phyloP scores from a whole-genome alignment of 2,888 invertebrate genomes.

The Lepas anatifera region DNA sequence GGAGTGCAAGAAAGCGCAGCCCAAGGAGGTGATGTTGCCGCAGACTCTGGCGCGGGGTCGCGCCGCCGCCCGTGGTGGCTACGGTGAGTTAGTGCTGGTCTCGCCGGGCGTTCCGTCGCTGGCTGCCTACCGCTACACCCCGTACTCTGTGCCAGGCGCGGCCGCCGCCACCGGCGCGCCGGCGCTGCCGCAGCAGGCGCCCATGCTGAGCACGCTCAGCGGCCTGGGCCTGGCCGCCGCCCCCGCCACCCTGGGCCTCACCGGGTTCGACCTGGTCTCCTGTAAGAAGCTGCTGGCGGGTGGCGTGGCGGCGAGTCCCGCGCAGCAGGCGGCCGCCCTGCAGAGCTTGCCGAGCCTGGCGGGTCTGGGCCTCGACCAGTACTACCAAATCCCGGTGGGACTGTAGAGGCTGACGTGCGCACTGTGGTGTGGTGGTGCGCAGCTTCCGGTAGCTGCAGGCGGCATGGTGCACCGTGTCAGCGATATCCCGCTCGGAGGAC shows the following conservation, averaged over 20 bases:
- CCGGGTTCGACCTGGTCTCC: constrained; percentile 20
- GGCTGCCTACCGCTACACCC: constrained; percentile 46
- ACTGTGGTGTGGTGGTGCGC: no score
- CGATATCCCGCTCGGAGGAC: no score
- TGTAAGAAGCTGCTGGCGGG: constrained; percentile 16
- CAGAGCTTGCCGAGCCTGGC: constrained; percentile 20
- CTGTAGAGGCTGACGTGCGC: no score
- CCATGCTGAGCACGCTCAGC: constrained; percentile 95
- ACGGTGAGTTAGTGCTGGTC: constrained; percentile 93
- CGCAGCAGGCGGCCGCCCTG: constrained; percentile 20
- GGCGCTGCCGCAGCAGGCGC: constrained; percentile 85
- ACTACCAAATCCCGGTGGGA: constrained; percentile 23
- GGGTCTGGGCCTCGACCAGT: constrained; percentile 23
- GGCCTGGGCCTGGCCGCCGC: constrained; percentile 20
- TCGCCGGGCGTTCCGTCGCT: constrained; percentile 35
- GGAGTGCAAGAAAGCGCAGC: constrained; percentile 99
- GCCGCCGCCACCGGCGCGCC: constrained; percentile 59
- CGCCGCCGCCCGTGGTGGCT: constrained; percentile 78
- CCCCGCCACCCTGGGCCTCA: no score
- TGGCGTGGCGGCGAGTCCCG: constrained; percentile 17
- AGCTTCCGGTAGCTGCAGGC: no score
- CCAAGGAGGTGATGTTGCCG: constrained; percentile 99
- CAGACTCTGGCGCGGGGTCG: constrained; percentile 90
- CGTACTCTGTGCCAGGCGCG: constrained; percentile 46
- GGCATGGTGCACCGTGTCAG: no score